phyloP scores from a whole-genome alignment of 2,888 invertebrate genomes.

The Nemotelus pantherinus region DNA sequence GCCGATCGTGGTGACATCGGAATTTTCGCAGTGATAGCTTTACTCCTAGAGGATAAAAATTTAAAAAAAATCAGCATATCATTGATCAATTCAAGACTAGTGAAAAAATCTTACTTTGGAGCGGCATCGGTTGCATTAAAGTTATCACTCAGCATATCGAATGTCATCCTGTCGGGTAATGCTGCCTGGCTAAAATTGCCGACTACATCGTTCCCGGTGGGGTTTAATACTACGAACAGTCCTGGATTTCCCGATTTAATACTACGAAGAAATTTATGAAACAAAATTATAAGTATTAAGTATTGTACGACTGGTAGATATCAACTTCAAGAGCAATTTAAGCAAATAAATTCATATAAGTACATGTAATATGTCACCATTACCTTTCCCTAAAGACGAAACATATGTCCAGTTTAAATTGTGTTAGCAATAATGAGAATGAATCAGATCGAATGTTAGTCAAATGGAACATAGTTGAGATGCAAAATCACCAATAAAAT shows the following conservation, averaged over 20 bases:
- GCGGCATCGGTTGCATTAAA: constrained; percentile 60
- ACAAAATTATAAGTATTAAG: neutral
- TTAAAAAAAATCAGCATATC: neutral
- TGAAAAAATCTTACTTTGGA: constrained; percentile 54
- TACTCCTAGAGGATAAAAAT: constrained; percentile 66
- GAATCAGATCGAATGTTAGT: neutral
- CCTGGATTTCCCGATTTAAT: constrained; percentile 80
- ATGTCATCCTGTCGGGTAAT: constrained; percentile 71
- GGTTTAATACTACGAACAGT: constrained; percentile 77
- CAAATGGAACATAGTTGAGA: too few species aligned
- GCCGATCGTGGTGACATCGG: constrained; percentile 72
- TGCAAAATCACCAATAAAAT: constrained; percentile 49
- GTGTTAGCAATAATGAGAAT: constrained; percentile 12
- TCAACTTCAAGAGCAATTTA: too few species aligned
- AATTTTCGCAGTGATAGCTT: constrained; percentile 68
- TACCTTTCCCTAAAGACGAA: constrained; percentile 47
- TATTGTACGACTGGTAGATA: too few species aligned
- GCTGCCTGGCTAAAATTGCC: constrained; percentile 69
- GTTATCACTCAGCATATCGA: constrained; percentile 69
- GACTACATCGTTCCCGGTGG: constrained; percentile 65
- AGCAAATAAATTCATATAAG: too few species aligned
- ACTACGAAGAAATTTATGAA: constrained; percentile 64
- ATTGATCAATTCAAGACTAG: neutral
- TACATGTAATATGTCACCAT: neutral
- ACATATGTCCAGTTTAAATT: constrained; percentile 1